Base-by-base conservation (phyloP, 2,888 invertebrate species). In the Syrphus vitripennis region DNA sequence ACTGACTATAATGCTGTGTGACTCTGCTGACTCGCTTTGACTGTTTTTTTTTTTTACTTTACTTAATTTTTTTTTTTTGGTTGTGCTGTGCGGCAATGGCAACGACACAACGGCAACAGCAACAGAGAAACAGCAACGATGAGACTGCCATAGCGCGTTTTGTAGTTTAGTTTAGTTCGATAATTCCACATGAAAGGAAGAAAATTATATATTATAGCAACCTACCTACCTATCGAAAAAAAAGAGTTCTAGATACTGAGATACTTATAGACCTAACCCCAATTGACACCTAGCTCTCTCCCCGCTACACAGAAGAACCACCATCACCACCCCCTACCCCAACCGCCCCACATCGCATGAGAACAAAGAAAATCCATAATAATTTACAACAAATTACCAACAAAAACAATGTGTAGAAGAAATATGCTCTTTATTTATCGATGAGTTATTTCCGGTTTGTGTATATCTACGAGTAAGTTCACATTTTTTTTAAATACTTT, bases 81-180 rank as follows among this genome's bases (percentile, higher is more conserved):
- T 59, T 37, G 19, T 37, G n/a, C 37, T 69, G 31, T 69, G 69
- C 50, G 50, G 50, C 67, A 45, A 65, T 14, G 29, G 29, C 59
- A 59, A 59, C 31, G 6, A 2, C 57, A 57, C 59, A 59, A 59
- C 31, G 6, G 5, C 57, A 57, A 57, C 16, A 4, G 37, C 55
- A n/a, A n/a, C n/a, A n/a, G n/a, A 10, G 7, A 21, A 48, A 48
- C 19, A 14, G 19, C 63, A 50, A 67, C 67, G 55, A 37, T 75
- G 71, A n/a, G n/a, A 59, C 67, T 81, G 42, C 55, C 74, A 77
- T 63, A 57, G 40, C 65, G 71, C 81, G 80, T 76, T 72, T 67
- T 80, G 71, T 76, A 72, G 72, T 81, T 82, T 69, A 70, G 69
- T 86, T 75, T 69, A 65, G 55, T 81, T 78, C 74, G 74, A 86